Evolutionary conservation across 2,113 vertebrate genomes (phyloP).

Genomic region (Psettodes erumei): DNA sequence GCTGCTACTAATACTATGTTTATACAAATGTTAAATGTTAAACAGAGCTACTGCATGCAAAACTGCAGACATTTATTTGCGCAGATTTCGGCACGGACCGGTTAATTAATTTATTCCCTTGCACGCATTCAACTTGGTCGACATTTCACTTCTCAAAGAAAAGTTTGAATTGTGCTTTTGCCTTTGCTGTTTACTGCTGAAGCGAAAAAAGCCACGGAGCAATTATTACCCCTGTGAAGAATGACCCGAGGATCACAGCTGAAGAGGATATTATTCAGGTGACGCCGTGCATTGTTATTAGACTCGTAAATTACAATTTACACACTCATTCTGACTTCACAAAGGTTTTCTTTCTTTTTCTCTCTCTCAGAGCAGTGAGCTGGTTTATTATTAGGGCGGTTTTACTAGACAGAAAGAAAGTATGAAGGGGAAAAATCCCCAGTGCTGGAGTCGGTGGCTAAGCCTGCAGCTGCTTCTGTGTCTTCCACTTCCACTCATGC

Average conservation of each 20-base stretch:
- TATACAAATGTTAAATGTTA: no score
- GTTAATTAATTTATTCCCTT: background rate
- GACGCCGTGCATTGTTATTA: constrained; percentile 46
- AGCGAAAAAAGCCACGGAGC: background rate
- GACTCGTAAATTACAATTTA: constrained; percentile 58
- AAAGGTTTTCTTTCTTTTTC: constrained; percentile 1
- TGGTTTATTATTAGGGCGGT: constrained; percentile 42
- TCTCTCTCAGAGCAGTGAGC: constrained; percentile 17
- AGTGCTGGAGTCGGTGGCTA: constrained; percentile 21
- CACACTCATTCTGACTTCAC: constrained; percentile 38
- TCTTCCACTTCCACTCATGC: background rate
- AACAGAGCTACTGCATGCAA: background rate
- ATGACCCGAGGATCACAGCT: constrained; percentile 30
- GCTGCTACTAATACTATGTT: no score
- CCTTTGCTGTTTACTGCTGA: constrained; percentile 28
- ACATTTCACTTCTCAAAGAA: background rate
- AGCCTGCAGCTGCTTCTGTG: constrained; percentile 19
- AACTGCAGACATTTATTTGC: background rate
- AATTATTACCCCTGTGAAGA: constrained; percentile 25
- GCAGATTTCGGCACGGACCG: no score
- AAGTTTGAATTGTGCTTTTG: background rate
- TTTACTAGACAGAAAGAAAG: constrained; percentile 30
- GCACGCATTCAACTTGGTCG: background rate
- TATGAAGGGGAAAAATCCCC: background rate
- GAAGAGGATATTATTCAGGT: constrained; percentile 54